Percentiles rank a stretch among this genome's conserved stretches.
phyloP scores from a whole-genome alignment of 2,113 vertebrate genomes.

The Alosa alosa region DNA sequence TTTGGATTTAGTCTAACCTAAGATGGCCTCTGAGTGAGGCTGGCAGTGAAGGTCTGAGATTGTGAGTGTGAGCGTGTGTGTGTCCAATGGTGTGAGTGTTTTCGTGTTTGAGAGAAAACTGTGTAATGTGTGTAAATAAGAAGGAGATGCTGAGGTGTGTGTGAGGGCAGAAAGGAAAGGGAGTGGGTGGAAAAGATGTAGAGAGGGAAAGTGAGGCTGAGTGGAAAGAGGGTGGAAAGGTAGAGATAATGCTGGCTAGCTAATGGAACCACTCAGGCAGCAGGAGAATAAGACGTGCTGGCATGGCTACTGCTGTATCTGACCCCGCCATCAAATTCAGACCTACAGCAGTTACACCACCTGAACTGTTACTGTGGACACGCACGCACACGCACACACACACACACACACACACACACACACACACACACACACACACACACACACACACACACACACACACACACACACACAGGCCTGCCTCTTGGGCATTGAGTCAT shows the following conservation, averaged over 20 bases:
- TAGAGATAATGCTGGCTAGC: not conserved
- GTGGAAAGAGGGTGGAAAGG: not conserved
- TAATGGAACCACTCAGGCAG: not conserved
- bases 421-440: not conserved
- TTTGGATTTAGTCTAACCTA: not conserved
- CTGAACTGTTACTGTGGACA: slow-evolving; percentile 29
- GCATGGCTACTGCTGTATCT: not conserved
- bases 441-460: not conserved
- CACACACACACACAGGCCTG: not conserved
- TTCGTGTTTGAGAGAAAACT: too few species aligned
- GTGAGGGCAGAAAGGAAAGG: too few species aligned
- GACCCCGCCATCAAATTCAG: not conserved
- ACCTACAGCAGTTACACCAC: not conserved
- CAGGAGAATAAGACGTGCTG: not conserved
- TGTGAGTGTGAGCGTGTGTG: not conserved
- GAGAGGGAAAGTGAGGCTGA: not conserved
- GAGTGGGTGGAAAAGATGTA: too few species aligned
- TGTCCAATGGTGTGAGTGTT: not conserved
- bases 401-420: not conserved
- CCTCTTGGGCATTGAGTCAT: not conserved
- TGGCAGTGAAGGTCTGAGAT: not conserved
- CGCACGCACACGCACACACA: not conserved
- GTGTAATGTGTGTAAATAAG: too few species aligned
- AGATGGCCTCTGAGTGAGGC: not conserved
- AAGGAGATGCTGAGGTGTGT: too few species aligned